A percentile compares a stretch with the other conserved stretches of the same genome.
Evolutionary conservation across 2,888 invertebrate species (phyloP).

Genomic region (Leptopilina myrica): DNA sequence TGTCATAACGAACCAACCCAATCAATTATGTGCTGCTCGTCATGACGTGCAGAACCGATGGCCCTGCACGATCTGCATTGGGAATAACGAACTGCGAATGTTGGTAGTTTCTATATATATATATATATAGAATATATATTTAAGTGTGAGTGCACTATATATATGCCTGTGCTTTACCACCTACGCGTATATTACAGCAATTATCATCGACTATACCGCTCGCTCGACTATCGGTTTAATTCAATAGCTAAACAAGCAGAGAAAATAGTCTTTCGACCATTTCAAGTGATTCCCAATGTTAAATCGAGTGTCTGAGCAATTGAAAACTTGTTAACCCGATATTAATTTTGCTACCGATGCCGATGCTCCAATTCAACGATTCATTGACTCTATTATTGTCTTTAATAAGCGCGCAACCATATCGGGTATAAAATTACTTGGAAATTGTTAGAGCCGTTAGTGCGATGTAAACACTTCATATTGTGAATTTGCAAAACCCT

Average conservation of each 20-base stretch:
- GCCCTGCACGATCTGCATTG: conserved; percentile 64
- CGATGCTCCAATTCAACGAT: not conserved
- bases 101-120: conserved; percentile 53
- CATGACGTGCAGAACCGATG: conserved; percentile 53
- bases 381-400: not conserved
- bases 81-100: conserved; percentile 68
- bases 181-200: conserved; percentile 69
- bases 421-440: too few species aligned
- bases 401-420: not conserved
- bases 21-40: conserved; percentile 69
- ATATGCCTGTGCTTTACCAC: conserved; percentile 60
- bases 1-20: conserved; percentile 74
- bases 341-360: conserved; percentile 1
- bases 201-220: conserved; percentile 61
- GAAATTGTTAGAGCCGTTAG: too few species aligned
- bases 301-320: conserved; percentile 46
- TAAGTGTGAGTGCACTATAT: too few species aligned
- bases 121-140: too few species aligned
- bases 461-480: too few species aligned
- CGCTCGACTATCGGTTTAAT: conserved; percentile 67
- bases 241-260: conserved; percentile 61
- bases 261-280: conserved; percentile 60
- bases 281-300: conserved; percentile 33
- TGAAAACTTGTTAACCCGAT: conserved; percentile 8
- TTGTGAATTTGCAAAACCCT: too few species aligned